A percentile compares a stretch with the other conserved stretches of the same genome.
These are phyloP conservation scores for Heliconius sara DNA, from an alignment of 2,888 invertebrate genomes.

Conservation along the genomic window DNA sequence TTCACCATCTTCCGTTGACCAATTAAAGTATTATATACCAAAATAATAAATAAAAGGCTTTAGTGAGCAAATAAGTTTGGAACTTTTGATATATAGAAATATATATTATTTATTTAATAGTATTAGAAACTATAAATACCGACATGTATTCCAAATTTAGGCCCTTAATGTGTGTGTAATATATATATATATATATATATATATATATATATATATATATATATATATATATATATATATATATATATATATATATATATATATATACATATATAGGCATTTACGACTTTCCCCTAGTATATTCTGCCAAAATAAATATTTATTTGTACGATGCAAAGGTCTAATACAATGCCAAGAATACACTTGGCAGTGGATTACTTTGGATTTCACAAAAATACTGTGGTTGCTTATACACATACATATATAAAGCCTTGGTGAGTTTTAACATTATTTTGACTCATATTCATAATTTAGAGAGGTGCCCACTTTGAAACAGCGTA, in stretches of 20 bases:
- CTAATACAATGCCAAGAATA: conserved; percentile 20
- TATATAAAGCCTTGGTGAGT: conserved; percentile 5
- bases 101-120: neutral
- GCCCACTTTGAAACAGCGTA: conserved; percentile 8
- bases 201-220: neutral
- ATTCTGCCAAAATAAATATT: conserved; percentile 14
- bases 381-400: conserved; percentile 19
- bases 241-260: neutral
- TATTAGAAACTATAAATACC: conserved; percentile 30
- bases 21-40: conserved; percentile 14
- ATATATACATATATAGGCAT: neutral
- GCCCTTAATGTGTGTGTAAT: neutral
- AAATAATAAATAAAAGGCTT: conserved; percentile 19
- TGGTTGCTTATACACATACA: neutral
- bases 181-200: neutral
- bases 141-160: neutral
- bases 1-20: conserved; percentile 25
- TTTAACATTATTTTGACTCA: conserved; percentile 9
- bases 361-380: conserved; percentile 19
- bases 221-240: neutral
- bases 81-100: conserved; percentile 19
- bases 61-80: conserved; percentile 8
- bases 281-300: neutral
- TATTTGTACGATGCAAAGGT: conserved; percentile 25
- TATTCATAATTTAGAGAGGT: conserved; percentile 19